Base-by-base conservation (phyloP, 2,888 invertebrate genomes). In the Scelioninae gen. 1 region DNA sequence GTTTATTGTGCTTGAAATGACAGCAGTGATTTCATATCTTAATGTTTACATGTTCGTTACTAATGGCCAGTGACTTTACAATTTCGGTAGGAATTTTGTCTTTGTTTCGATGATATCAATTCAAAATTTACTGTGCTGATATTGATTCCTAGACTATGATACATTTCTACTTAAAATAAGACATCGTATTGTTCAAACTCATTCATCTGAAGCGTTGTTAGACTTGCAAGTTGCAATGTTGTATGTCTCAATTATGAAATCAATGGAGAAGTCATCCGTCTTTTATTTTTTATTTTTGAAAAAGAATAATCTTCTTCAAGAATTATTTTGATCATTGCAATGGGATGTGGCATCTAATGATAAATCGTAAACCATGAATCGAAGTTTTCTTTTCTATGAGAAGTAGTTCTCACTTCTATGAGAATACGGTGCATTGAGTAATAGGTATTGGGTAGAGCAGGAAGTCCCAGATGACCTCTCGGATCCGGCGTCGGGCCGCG, bases 401-500 rank as follows among this genome's bases (percentile, higher is more conserved):
- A 84, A 71, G 71, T 79, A 82, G 74, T 78, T 75, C 75, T 65
- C 47, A 16, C 32, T 43, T 79, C 68, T 60, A 68, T 69, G 74
- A 80, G 82, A 74, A 75, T 71, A 53, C 60, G 15, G 49, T 60
- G 47, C 74, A 80, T 77, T 82, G 82, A 83, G 82, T 82, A 84
- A 84, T 81, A 84, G 82, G 62, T 49, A 62, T 72, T 63, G 81
- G 78, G 74, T 68, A 75, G 80, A 83, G 81, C 78, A 76, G 83
- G 75, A 83, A 85, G 82, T 82, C 60, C 32, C 11, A 60, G 47
- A 69, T 80, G 80, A 80, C 80, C 80, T 55, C 69, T 74, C n/a
- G 47, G 62, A 69, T 62, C 75, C 86, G 85, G 84, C 56, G 58
- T 13, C 68, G 38, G 60, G 58, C 69, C 72, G 76, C 76, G 79